Evolutionary conservation across 2,113 vertebrate genomes (phyloP), one percentile per base, ranked within the genome.

Genomic region (Panthera leo): DNA sequence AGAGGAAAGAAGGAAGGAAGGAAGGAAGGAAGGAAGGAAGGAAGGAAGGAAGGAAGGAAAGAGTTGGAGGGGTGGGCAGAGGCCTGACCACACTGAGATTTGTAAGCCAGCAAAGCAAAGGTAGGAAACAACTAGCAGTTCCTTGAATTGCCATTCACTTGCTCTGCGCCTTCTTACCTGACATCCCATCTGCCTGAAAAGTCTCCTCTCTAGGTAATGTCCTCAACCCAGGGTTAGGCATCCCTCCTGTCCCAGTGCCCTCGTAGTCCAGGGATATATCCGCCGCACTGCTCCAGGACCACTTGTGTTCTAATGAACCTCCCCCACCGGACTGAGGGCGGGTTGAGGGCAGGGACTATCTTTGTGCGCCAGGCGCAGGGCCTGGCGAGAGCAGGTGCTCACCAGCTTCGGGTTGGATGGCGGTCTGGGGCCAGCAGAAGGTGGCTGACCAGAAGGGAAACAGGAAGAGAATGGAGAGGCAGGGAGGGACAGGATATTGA

Each of bases 211-310:
- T 31, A 27, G 39, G 67, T 11, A 5, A 25, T 6, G 18, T 55
- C 23, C 23, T 78, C 15, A 1, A 27, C 58, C 7, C 27, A 73
- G 73, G 55, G 27, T 36, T 6, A 51, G 31, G 45, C 5, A 3
- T 65, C n/a, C 48, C n/a, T 68, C 27, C 80, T 27, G 18, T 58
- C 83, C 76, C 13, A 53, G 73, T 25, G 53, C 19, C 7, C 61
- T 36, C 21, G 29, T 12, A 14, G 42, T 42, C 31, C 68, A 34
- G 53, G 68, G 51, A 31, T 1, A 5, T 0, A 3, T n/a, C 65
- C n/a, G 42, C 16, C 1, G 0, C n/a, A 7, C n/a, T 5, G 1
- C 61, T 5, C 29, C 0, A 7, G 2, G 13, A 7, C 6, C 27
- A 21, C 34, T 61, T 16, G 19, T 18, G 61, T 76, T 70, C 39